Conservation (phyloP, 2,888 invertebrate genomes). For the Cryptus armator region DNA sequence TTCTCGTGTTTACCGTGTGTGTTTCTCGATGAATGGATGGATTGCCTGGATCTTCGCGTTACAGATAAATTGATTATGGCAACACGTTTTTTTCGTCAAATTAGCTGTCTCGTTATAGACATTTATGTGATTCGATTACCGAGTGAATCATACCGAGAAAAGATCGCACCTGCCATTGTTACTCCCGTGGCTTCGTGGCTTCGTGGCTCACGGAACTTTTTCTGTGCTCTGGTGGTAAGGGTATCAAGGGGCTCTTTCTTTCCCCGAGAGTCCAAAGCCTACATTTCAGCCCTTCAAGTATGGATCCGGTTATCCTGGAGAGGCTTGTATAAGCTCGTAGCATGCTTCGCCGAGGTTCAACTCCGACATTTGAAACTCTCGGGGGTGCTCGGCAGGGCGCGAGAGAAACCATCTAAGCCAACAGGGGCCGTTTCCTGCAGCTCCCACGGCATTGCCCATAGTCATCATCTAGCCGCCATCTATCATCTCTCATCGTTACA, state of each 20-base stretch:
- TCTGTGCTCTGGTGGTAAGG: no score
- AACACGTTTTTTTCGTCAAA: not conserved
- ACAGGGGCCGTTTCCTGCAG: conserved; percentile 55
- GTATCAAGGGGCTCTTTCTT: no score
- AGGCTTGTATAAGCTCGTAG: not conserved
- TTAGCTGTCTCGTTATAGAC: not conserved
- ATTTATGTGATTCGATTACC: no score
- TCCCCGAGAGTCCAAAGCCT: not conserved
- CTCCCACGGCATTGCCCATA: conserved; percentile 51
- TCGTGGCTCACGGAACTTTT: not conserved
- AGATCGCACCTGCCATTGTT: conserved; percentile 9
- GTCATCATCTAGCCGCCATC: conserved; percentile 50
- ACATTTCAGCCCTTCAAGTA: conserved; percentile 29
- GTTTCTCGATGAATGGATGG: no score
- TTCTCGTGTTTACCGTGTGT: no score
- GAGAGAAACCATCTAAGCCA: conserved; percentile 59
- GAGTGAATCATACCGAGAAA: conserved; percentile 11
- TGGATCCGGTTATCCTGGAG: conserved; percentile 34
- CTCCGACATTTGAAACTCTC: conserved; percentile 65
- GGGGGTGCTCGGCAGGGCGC: conserved; percentile 30
- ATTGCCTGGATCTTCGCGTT: not conserved
- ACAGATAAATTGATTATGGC: not conserved
- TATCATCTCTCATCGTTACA: conserved; percentile 14
- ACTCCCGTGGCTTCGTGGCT: not conserved
- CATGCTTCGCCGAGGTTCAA: conserved; percentile 47